Base-by-base conservation (phyloP, 2,113 vertebrate genomes). In the Corythoichthys intestinalis region DNA sequence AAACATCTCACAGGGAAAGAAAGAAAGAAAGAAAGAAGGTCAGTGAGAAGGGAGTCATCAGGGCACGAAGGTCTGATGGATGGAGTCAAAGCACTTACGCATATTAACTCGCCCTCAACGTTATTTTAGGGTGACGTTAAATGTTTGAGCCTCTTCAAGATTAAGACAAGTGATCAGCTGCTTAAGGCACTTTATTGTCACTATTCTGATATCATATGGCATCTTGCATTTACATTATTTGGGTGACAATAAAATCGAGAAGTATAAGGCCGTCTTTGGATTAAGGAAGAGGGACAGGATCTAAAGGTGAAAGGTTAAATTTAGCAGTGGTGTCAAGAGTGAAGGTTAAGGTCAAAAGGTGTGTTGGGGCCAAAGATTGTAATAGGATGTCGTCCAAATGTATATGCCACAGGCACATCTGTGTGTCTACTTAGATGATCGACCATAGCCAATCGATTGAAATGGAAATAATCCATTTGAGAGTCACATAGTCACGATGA, bases 21-120 rank as follows among this genome's bases (percentile, higher is more conserved):
- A 56, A 44, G 41, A 56, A 54, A 54, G 20, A 28, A 28, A 28
- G 10, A 56, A 56, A 46, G 94, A 94, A 96, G 95, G 94, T 96
- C 94, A 94, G 83, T 76, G 87, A 86, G 91, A 84, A 83, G 92
- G 90, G 90, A 90, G 91, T 84, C 88, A 76, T 86, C 75, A 88
- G 90, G 94, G 94, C 94, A 94, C 94, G 91, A 84, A 74, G 90
- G 87, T 92, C 90, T 94, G 87, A 95, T 94, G 93, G 91, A 95
- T 96, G 93, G 60, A 87, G 88, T 92, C 94, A 94, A 92, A 93
- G 89, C 92, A 91, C 85, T 92, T 91, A 91, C 88, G 90, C 83
- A 85, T 86, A 70, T 81, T 76, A 84, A 83, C 75, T 83, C 86
- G 86, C 78, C 34, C 54, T 59, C 12, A 4, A 13, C 44, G 35